Conservation (phyloP, 2,888 invertebrate species). For the Smittia sp. region DNA sequence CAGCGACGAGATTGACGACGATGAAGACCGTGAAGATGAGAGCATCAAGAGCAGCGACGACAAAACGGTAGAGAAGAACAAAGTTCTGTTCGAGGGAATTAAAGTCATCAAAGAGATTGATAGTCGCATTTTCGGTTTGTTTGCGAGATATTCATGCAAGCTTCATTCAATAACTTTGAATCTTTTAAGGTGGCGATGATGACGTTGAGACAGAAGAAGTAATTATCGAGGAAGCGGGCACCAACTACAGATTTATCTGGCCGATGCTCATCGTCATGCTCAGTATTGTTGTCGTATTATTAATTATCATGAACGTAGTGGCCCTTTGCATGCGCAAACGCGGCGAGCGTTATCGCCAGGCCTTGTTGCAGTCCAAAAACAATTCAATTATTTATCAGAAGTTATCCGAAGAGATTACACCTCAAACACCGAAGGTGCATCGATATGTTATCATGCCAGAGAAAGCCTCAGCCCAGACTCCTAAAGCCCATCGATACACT, state of each 20-base stretch:
- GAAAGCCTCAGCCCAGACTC: conserved; percentile 61
- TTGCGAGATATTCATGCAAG: not conserved
- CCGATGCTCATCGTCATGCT: conserved; percentile 61
- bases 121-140: conserved; percentile 28
- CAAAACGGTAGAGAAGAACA: conserved; percentile 6
- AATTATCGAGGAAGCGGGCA: conserved; percentile 45
- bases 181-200: conserved; percentile 18
- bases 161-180: not conserved
- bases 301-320: conserved; percentile 58
- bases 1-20: not conserved
- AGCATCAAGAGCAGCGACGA: not conserved
- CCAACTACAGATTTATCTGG: conserved; percentile 58
- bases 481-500: conserved; percentile 65
- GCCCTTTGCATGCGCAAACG: conserved; percentile 56
- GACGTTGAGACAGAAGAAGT: conserved; percentile 42
- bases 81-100: conserved; percentile 1
- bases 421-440: conserved; percentile 66
- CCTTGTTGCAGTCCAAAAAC: conserved; percentile 51
- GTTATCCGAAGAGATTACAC: conserved; percentile 72
- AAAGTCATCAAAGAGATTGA: conserved; percentile 26
- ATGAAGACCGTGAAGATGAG: conserved; percentile 37
- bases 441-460: conserved; percentile 58
- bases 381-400: conserved; percentile 70
- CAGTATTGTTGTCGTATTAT: conserved; percentile 57
- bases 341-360: conserved; percentile 55